Evolutionary conservation across 2,888 invertebrate genomes (phyloP), one percentile per base, ranked within the genome.

Genomic region (Scaptomyza reducta): DNA sequence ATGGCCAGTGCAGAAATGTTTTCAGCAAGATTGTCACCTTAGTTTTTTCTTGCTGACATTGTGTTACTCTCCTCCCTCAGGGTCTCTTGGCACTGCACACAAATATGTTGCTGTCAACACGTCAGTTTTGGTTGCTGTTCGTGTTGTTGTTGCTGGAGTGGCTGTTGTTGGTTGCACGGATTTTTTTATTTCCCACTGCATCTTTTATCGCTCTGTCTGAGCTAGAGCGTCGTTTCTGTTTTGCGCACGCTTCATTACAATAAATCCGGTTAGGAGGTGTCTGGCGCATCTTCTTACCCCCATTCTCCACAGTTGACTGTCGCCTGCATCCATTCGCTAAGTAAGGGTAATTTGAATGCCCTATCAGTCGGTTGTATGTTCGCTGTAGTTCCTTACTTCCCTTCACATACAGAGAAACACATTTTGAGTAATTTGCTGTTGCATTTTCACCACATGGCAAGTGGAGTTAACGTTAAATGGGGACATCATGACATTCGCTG

Each of bases 181-280:
- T 78, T 82, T 66, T 79, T 66, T 85, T 65, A 70, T 56, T 69
- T 73, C 38, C 16, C 71, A 83, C 14, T 88, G 88, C 87, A 85
- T 80, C 80, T 88, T 70, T 71, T 78, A 85, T 88, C 81, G 79
- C 69, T 53, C 60, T 70, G 82, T 70, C 61, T 71, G 71, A 70
- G 66, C 56, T 59, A 38, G 58, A 42, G 64, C 74, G 88, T 88
- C 89, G 79, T 76, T 81, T 89, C 79, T 74, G 77, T 85, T 86
- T 86, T 82, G 82, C 79, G 71, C 79, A 90, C 90, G 90, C 89
- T 90, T 90, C 90, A 90, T 90, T 90, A 88, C 84, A 89, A 89
- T 85, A 88, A 89, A 87, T 84, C 89, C 87, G 81, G 74, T 80
- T 81, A 80, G 72, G 13, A 77, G 74, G 74, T 75, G 76, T 77